These are phyloP conservation scores for Mustela nigripes DNA, from an alignment of 2,113 vertebrate genomes.

Conservation along the genomic window DNA sequence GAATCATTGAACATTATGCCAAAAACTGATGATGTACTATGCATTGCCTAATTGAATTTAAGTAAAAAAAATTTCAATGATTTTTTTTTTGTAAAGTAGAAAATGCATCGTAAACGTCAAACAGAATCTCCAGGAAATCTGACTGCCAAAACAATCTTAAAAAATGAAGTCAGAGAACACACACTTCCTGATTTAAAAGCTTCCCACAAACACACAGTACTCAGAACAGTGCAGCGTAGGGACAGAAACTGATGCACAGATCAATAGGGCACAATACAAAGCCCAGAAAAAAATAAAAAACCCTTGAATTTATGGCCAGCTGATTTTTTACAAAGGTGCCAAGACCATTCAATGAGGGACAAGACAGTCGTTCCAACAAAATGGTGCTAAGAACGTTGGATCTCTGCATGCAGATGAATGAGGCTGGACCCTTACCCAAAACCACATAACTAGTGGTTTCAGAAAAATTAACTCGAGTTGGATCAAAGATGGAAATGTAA, in stretches of 20 bases:
- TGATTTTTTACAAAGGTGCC: neutral
- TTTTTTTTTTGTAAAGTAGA: neutral
- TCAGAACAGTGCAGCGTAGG: neutral
- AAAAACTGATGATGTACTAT: neutral
- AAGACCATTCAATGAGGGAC: neutral
- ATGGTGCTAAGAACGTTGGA: neutral
- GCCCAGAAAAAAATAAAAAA: neutral
- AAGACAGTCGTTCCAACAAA: neutral
- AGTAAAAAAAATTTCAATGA: neutral
- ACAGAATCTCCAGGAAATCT: neutral
- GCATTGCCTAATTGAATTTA: neutral
- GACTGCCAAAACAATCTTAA: neutral
- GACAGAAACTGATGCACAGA: neutral
- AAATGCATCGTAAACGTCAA: neutral
- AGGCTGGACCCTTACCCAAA: neutral
- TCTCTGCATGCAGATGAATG: neutral
- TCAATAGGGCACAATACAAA: neutral
- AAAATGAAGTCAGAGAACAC: neutral
- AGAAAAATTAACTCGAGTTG: neutral
- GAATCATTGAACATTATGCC: neutral
- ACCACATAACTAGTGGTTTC: too few relatives aligned
- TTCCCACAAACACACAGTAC: neutral
- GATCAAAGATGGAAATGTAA: neutral
- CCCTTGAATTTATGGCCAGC: neutral
- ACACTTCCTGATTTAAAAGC: neutral